Conservation (phyloP, 2,888 invertebrate genomes). For the Mythimna vitellina region DNA sequence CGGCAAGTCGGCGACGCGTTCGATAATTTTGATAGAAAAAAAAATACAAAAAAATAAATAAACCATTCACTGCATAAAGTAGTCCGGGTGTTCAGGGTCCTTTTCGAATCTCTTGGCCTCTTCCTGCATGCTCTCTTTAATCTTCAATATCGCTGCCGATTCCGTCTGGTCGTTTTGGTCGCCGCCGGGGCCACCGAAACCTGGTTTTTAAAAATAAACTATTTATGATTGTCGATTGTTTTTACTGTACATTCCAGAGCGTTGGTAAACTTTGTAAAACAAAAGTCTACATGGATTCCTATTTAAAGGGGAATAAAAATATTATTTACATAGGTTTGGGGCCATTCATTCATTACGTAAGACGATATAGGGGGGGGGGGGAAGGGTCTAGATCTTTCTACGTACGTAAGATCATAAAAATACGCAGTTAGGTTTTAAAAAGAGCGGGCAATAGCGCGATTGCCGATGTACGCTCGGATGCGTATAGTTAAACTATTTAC, state of each 20-base stretch:
- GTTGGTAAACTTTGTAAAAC: conserved; percentile 75
- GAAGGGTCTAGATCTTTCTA: too few species aligned
- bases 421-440: too few species aligned
- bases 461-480: too few species aligned
- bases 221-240: conserved; percentile 59
- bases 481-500: too few species aligned
- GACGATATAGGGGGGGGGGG: too few species aligned
- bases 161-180: conserved; percentile 97
- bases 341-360: too few species aligned
- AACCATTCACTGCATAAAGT: conserved; percentile 97
- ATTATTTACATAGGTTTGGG: too few species aligned
- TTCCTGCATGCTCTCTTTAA: conserved; percentile 99
- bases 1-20: conserved; percentile 63
- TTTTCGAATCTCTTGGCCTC: conserved; percentile 99
- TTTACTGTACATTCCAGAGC: conserved; percentile 37
- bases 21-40: conserved; percentile 13
- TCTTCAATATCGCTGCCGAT: conserved; percentile 99
- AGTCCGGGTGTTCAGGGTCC: conserved; percentile 99
- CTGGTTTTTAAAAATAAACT: conserved; percentile 75
- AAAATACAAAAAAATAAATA: conserved; percentile 24
- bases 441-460: too few species aligned
- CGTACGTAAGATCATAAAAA: too few species aligned
- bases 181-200: conserved; percentile 89
- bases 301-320: conserved; percentile 1
- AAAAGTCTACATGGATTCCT: background rate